Conservation (phyloP, 2,888 invertebrate species). For the Cacoxenus indagator region DNA sequence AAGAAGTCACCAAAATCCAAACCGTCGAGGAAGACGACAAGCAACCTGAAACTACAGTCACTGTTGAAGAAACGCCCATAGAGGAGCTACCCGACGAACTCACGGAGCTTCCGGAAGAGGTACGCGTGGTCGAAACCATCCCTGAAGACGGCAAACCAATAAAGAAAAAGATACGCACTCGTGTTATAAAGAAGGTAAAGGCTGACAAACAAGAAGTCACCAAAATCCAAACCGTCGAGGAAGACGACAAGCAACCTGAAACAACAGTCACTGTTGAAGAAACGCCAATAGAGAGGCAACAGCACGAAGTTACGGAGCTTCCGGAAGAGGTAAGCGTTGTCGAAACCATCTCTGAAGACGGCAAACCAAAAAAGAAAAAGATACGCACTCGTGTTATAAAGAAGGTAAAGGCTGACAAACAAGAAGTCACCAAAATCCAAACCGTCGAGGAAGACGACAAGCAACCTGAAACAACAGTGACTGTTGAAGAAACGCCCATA, state of each 20-base stretch:
- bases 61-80: conserved; percentile 22
- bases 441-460: conserved; percentile 29
- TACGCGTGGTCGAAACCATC: conserved; percentile 18
- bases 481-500: conserved; percentile 24
- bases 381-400: conserved; percentile 26
- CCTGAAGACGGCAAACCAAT: conserved; percentile 23
- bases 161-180: conserved; percentile 24
- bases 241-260: conserved; percentile 25
- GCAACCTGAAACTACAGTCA: conserved; percentile 22
- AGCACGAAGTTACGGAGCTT: conserved; percentile 16
- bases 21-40: conserved; percentile 28
- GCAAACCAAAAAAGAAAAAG: conserved; percentile 20
- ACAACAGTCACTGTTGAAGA: conserved; percentile 26
- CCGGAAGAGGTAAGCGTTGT: conserved; percentile 23
- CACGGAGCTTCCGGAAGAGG: conserved; percentile 24
- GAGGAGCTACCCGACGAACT: too few species aligned
- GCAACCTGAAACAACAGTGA: conserved; percentile 23
- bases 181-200: conserved; percentile 26
- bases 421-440: conserved; percentile 27
- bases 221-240: conserved; percentile 25
- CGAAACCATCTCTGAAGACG: conserved; percentile 25
- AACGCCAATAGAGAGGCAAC: conserved; percentile 18
- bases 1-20: conserved; percentile 26
- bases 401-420: conserved; percentile 26
- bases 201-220: conserved; percentile 26